These are phyloP conservation scores for Pseudomyrmex dendroicus DNA, from an alignment of 1,140 invertebrate genomes.

Conservation along the genomic window DNA sequence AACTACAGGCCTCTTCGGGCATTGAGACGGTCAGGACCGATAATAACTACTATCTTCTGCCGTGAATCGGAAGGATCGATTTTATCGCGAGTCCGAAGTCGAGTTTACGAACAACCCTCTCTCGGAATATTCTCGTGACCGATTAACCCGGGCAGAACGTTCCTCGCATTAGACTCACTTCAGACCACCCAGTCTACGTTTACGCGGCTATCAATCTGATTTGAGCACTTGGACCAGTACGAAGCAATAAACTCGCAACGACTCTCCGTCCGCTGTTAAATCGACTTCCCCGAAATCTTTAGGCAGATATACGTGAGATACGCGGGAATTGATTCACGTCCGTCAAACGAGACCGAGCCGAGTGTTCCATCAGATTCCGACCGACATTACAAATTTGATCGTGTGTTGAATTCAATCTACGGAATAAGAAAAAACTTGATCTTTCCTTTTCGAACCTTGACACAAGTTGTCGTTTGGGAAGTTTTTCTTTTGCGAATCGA, in stretches of 20 bases:
- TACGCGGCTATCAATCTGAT: slow-evolving; percentile 66
- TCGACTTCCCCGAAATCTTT: slow-evolving; percentile 15
- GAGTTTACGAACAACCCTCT: slow-evolving; percentile 21
- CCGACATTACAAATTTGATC: background rate
- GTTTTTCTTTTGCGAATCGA: background rate
- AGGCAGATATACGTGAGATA: slow-evolving; percentile 42
- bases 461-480: background rate
- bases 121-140: slow-evolving; percentile 44
- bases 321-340: slow-evolving; percentile 43
- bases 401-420: slow-evolving; percentile 12
- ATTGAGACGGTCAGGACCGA: slow-evolving; percentile 45
- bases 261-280: background rate
- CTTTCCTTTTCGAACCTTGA: background rate
- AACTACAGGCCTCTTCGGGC: slow-evolving; percentile 36
- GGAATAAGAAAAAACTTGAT: background rate
- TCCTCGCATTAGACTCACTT: slow-evolving; percentile 13
- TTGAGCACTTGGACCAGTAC: slow-evolving; percentile 57
- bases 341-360: slow-evolving; percentile 23
- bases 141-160: slow-evolving; percentile 20
- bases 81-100: slow-evolving; percentile 48
- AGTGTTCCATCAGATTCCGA: slow-evolving; percentile 49
- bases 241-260: slow-evolving; percentile 45
- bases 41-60: slow-evolving; percentile 49
- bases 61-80: slow-evolving; percentile 46
- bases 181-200: slow-evolving; percentile 55